A percentile compares a stretch with the other conserved stretches of the same genome.
Evolutionary conservation across 2,113 vertebrate species (phyloP).

Genomic region (Dryoscopus gambensis): DNA sequence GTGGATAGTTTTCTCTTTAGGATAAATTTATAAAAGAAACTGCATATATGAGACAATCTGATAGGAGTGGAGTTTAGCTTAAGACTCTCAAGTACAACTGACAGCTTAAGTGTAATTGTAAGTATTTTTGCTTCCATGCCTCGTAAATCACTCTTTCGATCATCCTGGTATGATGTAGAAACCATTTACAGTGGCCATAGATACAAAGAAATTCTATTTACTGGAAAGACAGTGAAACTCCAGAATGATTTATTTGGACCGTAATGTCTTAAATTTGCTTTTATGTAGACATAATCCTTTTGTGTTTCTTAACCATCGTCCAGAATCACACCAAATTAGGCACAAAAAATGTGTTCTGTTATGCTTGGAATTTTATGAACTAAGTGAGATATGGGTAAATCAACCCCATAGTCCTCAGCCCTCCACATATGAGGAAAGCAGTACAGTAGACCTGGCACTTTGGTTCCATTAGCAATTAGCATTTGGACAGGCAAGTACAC

Average conservation of each 20-base stretch:
- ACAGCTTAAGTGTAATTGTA: neutral
- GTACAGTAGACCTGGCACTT: neutral
- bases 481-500: neutral
- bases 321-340: neutral
- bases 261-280: neutral
- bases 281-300: neutral
- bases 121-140: neutral
- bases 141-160: neutral
- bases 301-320: neutral
- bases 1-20: neutral
- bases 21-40: neutral
- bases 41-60: neutral
- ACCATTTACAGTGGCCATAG: neutral
- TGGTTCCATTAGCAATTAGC: neutral
- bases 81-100: neutral
- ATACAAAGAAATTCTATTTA: neutral
- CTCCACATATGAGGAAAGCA: neutral
- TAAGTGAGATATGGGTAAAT: neutral
- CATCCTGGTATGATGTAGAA: neutral
- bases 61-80: neutral
- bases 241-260: neutral
- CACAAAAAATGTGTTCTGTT: neutral
- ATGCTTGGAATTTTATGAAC: neutral
- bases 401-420: neutral
- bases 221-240: neutral